These are phyloP conservation scores for Passer domesticus DNA, from an alignment of 2,113 vertebrate species.

Conservation along the genomic window DNA sequence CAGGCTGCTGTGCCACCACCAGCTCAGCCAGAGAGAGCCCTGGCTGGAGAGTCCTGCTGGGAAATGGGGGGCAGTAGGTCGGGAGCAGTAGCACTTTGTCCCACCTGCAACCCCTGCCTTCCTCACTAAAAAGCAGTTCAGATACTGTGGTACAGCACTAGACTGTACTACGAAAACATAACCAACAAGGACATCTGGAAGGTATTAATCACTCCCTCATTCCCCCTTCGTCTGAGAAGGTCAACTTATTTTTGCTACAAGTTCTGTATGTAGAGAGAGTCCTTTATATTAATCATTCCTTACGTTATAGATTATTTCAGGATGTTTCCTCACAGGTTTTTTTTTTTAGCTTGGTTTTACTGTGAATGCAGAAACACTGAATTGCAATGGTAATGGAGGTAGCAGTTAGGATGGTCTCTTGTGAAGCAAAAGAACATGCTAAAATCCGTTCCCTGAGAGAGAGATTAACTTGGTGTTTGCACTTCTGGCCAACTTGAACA, in stretches of 20 bases:
- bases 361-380: not conserved
- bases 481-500: not conserved
- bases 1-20: not conserved
- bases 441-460: not conserved
- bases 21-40: accelerated
- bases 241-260: not conserved
- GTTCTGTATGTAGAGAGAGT: not conserved
- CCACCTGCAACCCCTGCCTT: not conserved
- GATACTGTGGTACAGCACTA: not conserved
- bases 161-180: not conserved
- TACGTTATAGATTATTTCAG: not conserved
- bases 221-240: not conserved
- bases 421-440: not conserved
- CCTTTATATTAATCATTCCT: not conserved
- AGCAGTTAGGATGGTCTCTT: not conserved
- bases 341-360: not conserved
- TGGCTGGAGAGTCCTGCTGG: not conserved
- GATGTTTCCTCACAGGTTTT: not conserved
- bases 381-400: not conserved
- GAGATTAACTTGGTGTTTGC: not conserved
- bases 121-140: not conserved
- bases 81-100: accelerated
- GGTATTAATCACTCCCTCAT: not conserved
- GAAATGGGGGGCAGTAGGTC: not conserved
- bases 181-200: not conserved